Conservation (phyloP, 1,140 invertebrate species). For the Anastrepha obliqua region DNA sequence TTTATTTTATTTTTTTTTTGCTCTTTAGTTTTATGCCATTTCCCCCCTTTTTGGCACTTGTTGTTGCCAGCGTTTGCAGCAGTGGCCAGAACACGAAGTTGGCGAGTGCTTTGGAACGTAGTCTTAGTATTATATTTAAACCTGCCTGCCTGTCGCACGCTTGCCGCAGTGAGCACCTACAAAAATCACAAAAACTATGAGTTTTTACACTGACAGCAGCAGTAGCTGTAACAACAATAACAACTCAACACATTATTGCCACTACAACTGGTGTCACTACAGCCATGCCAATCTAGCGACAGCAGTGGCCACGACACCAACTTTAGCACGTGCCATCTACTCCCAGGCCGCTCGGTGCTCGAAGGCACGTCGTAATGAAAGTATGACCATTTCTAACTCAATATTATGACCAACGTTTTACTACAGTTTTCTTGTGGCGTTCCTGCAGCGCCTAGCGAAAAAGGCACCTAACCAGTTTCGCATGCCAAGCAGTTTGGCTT, state of each 20-base stretch:
- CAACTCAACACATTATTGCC: constrained; percentile 49
- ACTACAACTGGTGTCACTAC: neutral
- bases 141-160: neutral
- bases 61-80: too few species aligned
- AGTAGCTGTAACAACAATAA: neutral
- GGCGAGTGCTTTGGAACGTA: neutral
- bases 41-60: too few species aligned
- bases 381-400: constrained; percentile 48
- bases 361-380: constrained; percentile 38
- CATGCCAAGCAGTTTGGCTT: neutral
- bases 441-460: neutral
- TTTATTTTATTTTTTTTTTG: too few species aligned
- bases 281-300: neutral
- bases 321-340: constrained; percentile 15
- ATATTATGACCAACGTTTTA: constrained; percentile 49
- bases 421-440: constrained; percentile 12
- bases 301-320: neutral
- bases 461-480: neutral
- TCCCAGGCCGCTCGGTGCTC: too few species aligned
- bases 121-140: too few species aligned
- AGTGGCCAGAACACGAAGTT: neutral
- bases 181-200: neutral
- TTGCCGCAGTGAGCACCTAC: neutral
- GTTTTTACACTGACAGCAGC: neutral
- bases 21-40: too few species aligned